These are phyloP conservation scores for Lepidostoma basale DNA, from an alignment of 1,140 invertebrate species.

Conservation along the genomic window DNA sequence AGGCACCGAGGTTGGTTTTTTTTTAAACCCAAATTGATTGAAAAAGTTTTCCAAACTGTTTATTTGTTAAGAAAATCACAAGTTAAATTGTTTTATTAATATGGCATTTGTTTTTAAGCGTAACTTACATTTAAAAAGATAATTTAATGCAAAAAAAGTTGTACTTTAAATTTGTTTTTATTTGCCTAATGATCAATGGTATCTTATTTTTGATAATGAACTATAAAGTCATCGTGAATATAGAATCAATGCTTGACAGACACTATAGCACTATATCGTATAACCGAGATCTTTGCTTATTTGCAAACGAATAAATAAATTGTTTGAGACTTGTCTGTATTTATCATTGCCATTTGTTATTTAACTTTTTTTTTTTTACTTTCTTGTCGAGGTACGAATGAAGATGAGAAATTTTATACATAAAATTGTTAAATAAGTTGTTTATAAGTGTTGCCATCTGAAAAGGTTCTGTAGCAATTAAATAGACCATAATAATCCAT, in stretches of 20 bases:
- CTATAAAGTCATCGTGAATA: not conserved
- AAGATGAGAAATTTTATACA: constrained; percentile 18
- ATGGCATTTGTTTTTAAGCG: not conserved
- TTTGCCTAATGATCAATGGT: not conserved
- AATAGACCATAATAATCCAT: constrained; percentile 25
- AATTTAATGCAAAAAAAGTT: not conserved
- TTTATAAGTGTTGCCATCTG: constrained; percentile 24
- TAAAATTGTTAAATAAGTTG: constrained; percentile 22
- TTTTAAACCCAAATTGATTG: too few species aligned
- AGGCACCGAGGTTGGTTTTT: too few species aligned
- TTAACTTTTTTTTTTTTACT: constrained; percentile 2
- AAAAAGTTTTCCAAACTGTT: too few species aligned
- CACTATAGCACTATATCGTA: constrained; percentile 38
- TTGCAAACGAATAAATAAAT: too few species aligned
- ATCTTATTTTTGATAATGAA: not conserved
- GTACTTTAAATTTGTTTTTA: too few species aligned
- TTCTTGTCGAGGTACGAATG: constrained; percentile 4
- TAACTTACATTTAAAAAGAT: not conserved
- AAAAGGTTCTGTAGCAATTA: constrained; percentile 18
- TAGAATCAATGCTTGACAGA: constrained; percentile 43
- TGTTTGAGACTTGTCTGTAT: too few species aligned
- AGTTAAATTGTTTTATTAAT: too few species aligned
- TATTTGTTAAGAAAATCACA: too few species aligned
- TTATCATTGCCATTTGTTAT: constrained; percentile 12
- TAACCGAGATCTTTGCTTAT: not conserved